These are phyloP conservation scores for Diogma glabrata DNA, from an alignment of 2,888 invertebrate species.

Conservation along the genomic window DNA sequence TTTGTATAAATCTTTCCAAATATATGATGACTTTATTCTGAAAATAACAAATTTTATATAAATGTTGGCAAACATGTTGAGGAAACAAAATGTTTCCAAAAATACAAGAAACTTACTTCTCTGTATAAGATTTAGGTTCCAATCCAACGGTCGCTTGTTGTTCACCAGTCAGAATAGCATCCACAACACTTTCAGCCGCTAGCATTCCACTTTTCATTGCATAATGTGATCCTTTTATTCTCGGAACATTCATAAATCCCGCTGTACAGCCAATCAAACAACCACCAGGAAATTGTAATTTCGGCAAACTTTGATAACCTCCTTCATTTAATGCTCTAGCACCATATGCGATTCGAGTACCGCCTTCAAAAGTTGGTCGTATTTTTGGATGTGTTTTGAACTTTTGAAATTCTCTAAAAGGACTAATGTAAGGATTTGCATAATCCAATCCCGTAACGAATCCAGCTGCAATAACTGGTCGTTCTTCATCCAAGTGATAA, in stretches of 20 bases:
- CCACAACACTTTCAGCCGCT: conserved; percentile 87
- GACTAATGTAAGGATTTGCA: conserved; percentile 86
- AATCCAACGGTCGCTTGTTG: conserved; percentile 49
- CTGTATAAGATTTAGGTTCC: conserved; percentile 56
- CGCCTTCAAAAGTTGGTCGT: conserved; percentile 66
- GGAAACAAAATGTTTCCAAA: not conserved
- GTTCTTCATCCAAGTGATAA: conserved; percentile 78
- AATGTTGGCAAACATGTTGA: not conserved
- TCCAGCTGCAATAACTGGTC: conserved; percentile 82
- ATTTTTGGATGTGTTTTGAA: conserved; percentile 92
- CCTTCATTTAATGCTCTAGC: conserved; percentile 96
- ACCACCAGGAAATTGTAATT: conserved; percentile 87
- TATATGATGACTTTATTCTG: conserved; percentile 44
- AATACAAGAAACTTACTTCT: conserved; percentile 25
- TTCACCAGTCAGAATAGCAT: conserved; percentile 56
- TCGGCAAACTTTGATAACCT: conserved; percentile 83
- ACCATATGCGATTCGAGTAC: conserved; percentile 81
- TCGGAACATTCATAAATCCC: conserved; percentile 96
- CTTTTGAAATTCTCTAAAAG: conserved; percentile 89
- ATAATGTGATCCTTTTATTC: conserved; percentile 94
- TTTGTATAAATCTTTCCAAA: conserved; percentile 57
- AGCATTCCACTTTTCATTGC: conserved; percentile 98
- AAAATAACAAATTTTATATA: not conserved
- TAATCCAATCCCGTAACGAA: conserved; percentile 96
- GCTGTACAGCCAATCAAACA: conserved; percentile 83